phyloP scores from a whole-genome alignment of 1,140 invertebrate species.

The Drosophila albomicans region DNA sequence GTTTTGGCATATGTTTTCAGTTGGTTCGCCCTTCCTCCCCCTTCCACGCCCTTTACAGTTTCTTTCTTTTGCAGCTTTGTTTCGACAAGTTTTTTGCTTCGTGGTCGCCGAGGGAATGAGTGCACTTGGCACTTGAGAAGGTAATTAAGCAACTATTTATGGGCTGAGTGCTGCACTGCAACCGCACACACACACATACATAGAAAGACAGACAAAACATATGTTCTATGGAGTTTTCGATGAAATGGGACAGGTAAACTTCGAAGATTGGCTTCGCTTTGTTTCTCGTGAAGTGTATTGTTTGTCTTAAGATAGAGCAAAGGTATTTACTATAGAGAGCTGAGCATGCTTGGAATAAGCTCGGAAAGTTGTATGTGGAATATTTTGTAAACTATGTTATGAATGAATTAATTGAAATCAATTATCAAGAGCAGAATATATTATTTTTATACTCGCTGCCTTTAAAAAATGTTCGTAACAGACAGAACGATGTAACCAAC shows the following conservation, averaged over 20 bases:
- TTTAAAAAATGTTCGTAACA: too few species aligned
- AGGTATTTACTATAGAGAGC: background rate
- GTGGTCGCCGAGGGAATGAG: background rate
- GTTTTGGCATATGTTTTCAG: constrained; percentile 79
- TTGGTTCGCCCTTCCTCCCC: constrained; percentile 4
- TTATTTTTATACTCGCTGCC: too few species aligned
- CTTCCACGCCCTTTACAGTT: constrained; percentile 4
- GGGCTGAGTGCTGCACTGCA: constrained; percentile 18
- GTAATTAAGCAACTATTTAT: constrained; percentile 81
- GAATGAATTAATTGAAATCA: too few species aligned
- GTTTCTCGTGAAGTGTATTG: background rate
- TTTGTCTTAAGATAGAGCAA: background rate
- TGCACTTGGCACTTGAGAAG: constrained; percentile 71
- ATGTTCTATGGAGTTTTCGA: constrained; percentile 51
- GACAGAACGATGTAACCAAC: too few species aligned
- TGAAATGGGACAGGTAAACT: constrained; percentile 32
- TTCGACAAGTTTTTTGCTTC: constrained; percentile 44
- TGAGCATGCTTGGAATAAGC: too few species aligned
- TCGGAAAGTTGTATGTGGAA: too few species aligned
- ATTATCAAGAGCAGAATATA: too few species aligned
- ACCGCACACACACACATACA: background rate
- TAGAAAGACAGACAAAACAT: constrained; percentile 51
- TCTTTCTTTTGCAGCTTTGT: constrained; percentile 40
- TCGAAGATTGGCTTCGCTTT: background rate
- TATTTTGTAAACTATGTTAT: too few species aligned